Conservation (phyloP, 2,888 invertebrate species). For the Trissolcus brochymenae region DNA sequence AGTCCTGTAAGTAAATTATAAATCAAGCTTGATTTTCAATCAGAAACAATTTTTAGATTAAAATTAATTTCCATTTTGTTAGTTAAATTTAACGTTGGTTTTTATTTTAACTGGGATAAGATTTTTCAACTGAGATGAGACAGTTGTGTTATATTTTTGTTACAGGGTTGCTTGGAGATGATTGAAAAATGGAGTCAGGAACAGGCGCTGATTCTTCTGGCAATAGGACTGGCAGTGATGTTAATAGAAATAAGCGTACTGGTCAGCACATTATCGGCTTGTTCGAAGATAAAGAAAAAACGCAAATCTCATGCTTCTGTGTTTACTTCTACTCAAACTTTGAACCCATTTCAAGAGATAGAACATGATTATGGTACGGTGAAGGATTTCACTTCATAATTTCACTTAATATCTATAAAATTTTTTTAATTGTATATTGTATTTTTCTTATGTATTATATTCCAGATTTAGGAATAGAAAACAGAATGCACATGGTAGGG, state of each 20-base stretch:
- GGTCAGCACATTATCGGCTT: slow-evolving; percentile 84
- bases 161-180: slow-evolving; percentile 82
- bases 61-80: neutral
- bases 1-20: slow-evolving; percentile 76
- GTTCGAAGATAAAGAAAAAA: slow-evolving; percentile 80
- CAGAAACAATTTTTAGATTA: too few species aligned
- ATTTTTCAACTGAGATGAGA: neutral
- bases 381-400: neutral
- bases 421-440: neutral
- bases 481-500: slow-evolving; percentile 70
- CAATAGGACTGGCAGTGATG: slow-evolving; percentile 82
- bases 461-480: slow-evolving; percentile 69
- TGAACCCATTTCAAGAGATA: slow-evolving; percentile 70
- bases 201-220: slow-evolving; percentile 84
- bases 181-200: slow-evolving; percentile 87
- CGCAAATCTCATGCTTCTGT: slow-evolving; percentile 75
- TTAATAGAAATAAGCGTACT: slow-evolving; percentile 86
- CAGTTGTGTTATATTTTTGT: neutral
- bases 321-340: slow-evolving; percentile 72
- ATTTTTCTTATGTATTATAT: neutral
- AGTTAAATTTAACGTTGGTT: neutral
- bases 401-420: neutral
- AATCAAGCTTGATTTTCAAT: neutral
- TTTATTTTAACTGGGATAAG: neutral
- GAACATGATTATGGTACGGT: slow-evolving; percentile 70